Conservation (phyloP, 2,113 vertebrate species). For the Otocyon megalotis region DNA sequence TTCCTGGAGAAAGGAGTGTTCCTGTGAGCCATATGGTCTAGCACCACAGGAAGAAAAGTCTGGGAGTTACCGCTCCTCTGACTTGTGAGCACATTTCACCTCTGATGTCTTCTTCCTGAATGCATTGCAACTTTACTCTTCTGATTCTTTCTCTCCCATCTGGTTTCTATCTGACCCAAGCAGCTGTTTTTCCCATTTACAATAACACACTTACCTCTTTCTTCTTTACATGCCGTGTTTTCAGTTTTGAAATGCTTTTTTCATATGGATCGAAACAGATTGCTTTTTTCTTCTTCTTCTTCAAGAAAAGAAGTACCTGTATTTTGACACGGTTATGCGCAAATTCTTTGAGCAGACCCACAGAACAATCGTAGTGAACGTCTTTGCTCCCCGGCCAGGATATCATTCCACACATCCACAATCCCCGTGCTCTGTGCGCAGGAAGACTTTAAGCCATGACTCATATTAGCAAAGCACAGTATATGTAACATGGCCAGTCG, state of each 20-base stretch:
- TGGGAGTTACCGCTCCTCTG: not conserved
- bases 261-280: conserved; percentile 59
- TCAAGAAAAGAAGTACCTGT: conserved; percentile 47
- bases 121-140: conserved; percentile 77
- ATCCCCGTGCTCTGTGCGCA: conserved; percentile 51
- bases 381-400: conserved; percentile 2
- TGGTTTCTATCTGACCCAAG: conserved; percentile 87
- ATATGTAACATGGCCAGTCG: conserved; percentile 72
- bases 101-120: conserved; percentile 84
- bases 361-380: not conserved
- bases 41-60: not conserved
- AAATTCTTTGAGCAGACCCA: conserved; percentile 62
- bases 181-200: conserved; percentile 89
- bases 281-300: not conserved
- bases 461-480: conserved; percentile 72
- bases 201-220: conserved; percentile 84
- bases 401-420: not conserved
- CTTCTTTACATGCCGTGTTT: conserved; percentile 77
- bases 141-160: conserved; percentile 83
- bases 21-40: not conserved
- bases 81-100: conserved; percentile 64
- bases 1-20: rapidly evolving
- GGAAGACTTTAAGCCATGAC: conserved; percentile 71
- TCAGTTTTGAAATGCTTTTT: conserved; percentile 75
- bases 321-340: conserved; percentile 29